Evolutionary conservation across 2,888 invertebrate species (phyloP), one percentile per base, ranked within the genome.

Genomic region (Cosmia trapezina): DNA sequence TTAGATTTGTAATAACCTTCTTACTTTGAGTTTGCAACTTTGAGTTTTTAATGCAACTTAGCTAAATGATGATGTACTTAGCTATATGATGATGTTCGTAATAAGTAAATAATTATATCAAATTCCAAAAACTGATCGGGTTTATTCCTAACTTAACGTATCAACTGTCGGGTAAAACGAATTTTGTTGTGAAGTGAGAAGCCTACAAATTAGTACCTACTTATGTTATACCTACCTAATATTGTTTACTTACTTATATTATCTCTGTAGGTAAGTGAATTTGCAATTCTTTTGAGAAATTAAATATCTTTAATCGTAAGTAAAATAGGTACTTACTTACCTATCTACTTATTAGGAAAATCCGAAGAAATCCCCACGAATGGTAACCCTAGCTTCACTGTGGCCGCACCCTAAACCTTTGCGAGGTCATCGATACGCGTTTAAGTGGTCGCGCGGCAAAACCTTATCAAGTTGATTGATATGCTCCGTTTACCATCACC

Each of bases 401-500:
- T 81, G 60, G 28, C 68, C 78, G 64, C 67, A 4, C 65, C 84
- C 69, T 84, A 70, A 81, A 72, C 45, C 41, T 77, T 73, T 4
- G 72, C 54, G 70, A 56, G 77, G 82, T 85, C 76, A 80, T 62
- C 59, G 83, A 84, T 86, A 71, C 19, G 43, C 43, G 63, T 57
- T 51, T 68, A 74, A 78, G 73, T 74, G 75, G 64, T 62, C 53
- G 57, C 53, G 70, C 71, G 66, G n/a, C 56, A 74, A 76, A 85
- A 78, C 69, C 73, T 83, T 85, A 84, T 84, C 86, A 79, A 47
- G 43, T 75, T 73, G 57, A 85, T 80, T 51, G 7, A 79, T 76
- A 63, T 22, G 45, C 41, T 61, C 66, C 70, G 74, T 83, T 82
- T 73, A 70, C 59, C 47, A 69, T 45, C 37, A 73, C 62, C 75